phyloP scores from a whole-genome alignment of 2,113 vertebrate genomes.

The Acanthochromis polyacanthus region DNA sequence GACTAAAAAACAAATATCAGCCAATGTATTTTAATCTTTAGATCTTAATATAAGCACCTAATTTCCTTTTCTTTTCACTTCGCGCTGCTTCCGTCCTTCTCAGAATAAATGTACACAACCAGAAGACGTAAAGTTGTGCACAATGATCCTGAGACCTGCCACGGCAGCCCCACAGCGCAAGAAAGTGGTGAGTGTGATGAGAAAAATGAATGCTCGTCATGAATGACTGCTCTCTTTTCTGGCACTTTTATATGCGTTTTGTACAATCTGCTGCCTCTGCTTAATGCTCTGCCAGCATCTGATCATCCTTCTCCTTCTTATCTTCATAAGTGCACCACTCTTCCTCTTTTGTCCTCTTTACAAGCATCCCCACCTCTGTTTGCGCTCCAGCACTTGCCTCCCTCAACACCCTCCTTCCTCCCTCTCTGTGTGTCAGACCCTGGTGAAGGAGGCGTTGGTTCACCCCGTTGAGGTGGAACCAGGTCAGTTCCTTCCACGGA shows the following conservation, averaged over 20 bases:
- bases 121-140: constrained; percentile 85
- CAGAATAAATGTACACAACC: constrained; percentile 86
- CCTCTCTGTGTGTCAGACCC: constrained; percentile 65
- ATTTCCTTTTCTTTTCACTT: background rate
- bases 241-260: background rate
- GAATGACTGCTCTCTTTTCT: background rate
- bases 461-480: constrained; percentile 80
- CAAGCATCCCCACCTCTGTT: constrained; percentile 1
- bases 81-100: constrained; percentile 10
- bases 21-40: background rate
- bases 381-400: background rate
- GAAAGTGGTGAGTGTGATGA: constrained; percentile 79
- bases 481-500: constrained; percentile 69
- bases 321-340: background rate
- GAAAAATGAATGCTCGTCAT: background rate
- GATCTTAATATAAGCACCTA: background rate
- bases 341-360: background rate
- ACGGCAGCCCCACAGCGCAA: constrained; percentile 75
- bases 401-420: constrained; percentile 13
- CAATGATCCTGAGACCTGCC: constrained; percentile 78
- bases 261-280: background rate
- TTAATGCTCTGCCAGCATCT: background rate
- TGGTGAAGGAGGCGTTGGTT: constrained; percentile 81
- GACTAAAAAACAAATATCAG: too few relatives aligned
- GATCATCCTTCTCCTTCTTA: background rate